Evolutionary conservation across 2,888 invertebrate species (phyloP), one percentile per base, ranked within the genome.

Genomic region (Belgica antarctica): DNA sequence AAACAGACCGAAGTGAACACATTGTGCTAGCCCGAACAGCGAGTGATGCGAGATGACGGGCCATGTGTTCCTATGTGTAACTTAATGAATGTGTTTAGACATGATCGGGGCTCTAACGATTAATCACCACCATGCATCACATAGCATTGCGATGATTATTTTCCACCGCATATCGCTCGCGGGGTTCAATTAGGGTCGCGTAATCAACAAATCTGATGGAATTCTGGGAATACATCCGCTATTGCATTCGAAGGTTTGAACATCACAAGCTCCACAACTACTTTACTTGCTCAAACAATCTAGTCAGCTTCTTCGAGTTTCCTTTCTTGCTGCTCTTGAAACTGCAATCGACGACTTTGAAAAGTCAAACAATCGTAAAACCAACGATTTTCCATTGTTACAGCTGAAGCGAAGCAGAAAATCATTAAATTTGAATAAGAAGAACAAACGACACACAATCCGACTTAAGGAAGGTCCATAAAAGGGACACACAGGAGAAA

Each of bases 361-460:
- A 61, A 12, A 62, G 19, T 27, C 4, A 47, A 46, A 17, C n/a
- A 62, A 34, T 17, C 5, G 15, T 41, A 19, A 68, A 68, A 68
- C 52, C 7, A 36, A 52, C 27, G 12, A 22, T 17, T 57, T 68
- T 34, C 68, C 24, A 68, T 68, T 68, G 68, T 68, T 68, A 17
- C 57, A 68, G 68, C 47, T 68, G 47, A 68, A 52, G 68, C 68
- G 68, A 68, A 68, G 57, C 65, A 63, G 63, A 27, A 17, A 66
- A 24, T 15, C n/a, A 46, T 10, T 46, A 15, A 46, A 41, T 52
- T 52, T 22, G 22, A 52, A 22, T 22, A 52, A 52, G 17, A 52
- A 52, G 19, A 19, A 19, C 52, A n/a, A 52, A 22, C 52, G 10
- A 62, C 62, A 62, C 36, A 62, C 62, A 63, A 41, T 8, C 63